phyloP scores from a whole-genome alignment of 2,888 invertebrate genomes.

The Limnephilus marmoratus region DNA sequence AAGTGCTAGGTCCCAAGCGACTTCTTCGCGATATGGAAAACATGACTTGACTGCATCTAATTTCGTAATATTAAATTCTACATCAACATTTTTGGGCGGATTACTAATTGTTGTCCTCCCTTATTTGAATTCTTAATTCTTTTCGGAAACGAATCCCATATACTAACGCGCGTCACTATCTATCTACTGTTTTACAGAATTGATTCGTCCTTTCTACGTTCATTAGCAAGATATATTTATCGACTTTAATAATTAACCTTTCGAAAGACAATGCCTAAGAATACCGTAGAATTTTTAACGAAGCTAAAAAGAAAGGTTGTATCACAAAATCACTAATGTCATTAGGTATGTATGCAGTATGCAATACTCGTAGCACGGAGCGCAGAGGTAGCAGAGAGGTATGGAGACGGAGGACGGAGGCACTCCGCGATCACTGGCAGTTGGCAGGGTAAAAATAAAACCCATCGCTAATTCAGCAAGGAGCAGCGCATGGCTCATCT shows the following conservation, averaged over 20 bases:
- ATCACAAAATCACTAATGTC: background rate
- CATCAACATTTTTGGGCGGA: too few species aligned
- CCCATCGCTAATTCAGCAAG: conserved; percentile 34
- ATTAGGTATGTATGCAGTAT: background rate
- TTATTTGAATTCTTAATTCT: background rate
- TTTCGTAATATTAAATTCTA: too few species aligned
- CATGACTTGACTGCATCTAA: too few species aligned
- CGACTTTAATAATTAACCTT: background rate
- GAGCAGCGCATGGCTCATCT: conserved; percentile 27
- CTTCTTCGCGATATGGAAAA: too few species aligned
- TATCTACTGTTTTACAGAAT: background rate
- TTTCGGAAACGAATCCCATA: background rate
- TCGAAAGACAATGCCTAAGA: background rate
- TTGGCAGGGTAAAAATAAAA: conserved; percentile 11
- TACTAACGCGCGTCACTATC: too few species aligned
- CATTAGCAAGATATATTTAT: background rate
- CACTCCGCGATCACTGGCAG: background rate
- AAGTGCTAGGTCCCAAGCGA: too few species aligned
- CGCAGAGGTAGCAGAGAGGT: background rate
- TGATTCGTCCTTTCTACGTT: background rate
- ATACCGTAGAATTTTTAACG: background rate
- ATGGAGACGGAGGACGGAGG: background rate
- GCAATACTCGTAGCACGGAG: background rate
- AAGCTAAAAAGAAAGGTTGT: background rate
- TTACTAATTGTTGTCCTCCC: background rate